phyloP scores from a whole-genome alignment of 2,113 vertebrate genomes.

The Greenwoodochromis staneri region DNA sequence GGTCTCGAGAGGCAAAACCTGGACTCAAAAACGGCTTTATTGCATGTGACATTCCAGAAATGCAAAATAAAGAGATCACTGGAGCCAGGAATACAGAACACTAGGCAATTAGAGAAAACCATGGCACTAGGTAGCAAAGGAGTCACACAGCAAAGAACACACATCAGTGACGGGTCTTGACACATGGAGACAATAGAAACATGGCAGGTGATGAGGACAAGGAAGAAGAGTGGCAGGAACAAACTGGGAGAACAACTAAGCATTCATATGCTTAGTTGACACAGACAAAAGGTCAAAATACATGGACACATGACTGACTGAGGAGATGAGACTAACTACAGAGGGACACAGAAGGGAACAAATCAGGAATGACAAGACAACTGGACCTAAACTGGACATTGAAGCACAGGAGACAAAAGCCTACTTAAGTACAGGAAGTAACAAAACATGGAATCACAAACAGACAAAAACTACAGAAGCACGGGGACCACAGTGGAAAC shows the following conservation, averaged over 20 bases:
- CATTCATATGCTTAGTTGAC: fast-evolving
- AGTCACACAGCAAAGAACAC: background rate
- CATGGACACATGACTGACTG: background rate
- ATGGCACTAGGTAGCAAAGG: background rate
- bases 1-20: background rate
- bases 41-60: background rate
- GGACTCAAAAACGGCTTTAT: background rate
- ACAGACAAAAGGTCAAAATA: background rate
- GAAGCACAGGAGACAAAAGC: background rate
- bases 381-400: background rate
- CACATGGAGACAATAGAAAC: background rate
- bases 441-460: background rate
- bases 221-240: background rate
- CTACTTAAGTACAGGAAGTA: background rate
- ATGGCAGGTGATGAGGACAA: background rate
- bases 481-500: background rate
- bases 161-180: background rate
- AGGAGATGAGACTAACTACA: background rate
- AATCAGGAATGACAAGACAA: background rate
- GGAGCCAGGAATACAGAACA: background rate
- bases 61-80: background rate
- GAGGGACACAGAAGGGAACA: background rate
- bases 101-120: background rate
- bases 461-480: background rate
- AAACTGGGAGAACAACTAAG: background rate